These are phyloP conservation scores for Laterallus jamaicensis DNA, from an alignment of 2,113 vertebrate species.

Conservation along the genomic window DNA sequence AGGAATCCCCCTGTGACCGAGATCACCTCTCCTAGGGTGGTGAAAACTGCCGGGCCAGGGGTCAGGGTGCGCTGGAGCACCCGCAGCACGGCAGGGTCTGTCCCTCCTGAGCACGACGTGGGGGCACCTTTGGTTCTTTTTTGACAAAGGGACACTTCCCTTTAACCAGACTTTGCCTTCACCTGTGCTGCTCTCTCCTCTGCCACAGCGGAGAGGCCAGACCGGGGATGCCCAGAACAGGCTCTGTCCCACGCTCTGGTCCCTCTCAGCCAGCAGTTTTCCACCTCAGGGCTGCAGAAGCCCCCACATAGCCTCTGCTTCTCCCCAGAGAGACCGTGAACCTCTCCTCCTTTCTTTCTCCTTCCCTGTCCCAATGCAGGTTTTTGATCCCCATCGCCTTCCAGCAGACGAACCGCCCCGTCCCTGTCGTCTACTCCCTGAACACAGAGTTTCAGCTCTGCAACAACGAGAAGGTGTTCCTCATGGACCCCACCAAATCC, in stretches of 20 bases:
- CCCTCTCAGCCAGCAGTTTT: background rate
- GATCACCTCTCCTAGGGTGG: accelerated
- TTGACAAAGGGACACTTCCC: background rate
- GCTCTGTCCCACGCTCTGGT: background rate
- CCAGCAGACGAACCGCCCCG: conserved; percentile 97
- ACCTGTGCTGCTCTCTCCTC: background rate
- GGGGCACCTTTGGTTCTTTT: background rate
- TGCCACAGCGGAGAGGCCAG: background rate
- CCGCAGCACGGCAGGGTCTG: background rate
- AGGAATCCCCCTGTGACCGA: background rate
- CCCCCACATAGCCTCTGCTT: accelerated
- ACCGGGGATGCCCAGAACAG: background rate
- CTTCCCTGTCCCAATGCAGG: conserved; percentile 58
- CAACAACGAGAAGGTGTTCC: conserved; percentile 96
- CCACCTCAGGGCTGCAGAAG: background rate
- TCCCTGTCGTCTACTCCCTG: conserved; percentile 94
- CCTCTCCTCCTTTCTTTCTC: background rate
- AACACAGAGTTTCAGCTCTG: conserved; percentile 98
- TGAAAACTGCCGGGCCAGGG: background rate
- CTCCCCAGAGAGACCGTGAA: background rate
- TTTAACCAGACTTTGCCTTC: background rate
- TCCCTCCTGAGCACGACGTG: background rate
- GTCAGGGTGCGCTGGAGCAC: background rate
- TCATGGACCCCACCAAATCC: conserved; percentile 87
- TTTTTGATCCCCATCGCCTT: conserved; percentile 97